These are phyloP conservation scores for human (Homo sapiens) DNA, from an alignment of 2,113 vertebrate genomes.

Conservation along the genomic window DNA sequence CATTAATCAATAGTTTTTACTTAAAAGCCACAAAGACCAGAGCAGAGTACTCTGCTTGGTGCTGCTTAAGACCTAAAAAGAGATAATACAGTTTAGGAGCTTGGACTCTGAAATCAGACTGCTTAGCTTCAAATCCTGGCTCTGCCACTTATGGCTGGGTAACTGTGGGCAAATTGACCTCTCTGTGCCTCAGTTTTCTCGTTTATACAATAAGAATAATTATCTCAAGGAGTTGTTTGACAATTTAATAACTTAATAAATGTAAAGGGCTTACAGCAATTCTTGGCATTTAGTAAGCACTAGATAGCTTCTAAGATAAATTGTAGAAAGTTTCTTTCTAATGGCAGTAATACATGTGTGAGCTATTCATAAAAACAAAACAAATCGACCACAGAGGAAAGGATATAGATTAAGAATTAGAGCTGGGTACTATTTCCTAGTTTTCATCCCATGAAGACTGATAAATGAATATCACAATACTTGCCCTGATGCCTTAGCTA, in stretches of 20 bases:
- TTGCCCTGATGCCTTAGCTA: not conserved
- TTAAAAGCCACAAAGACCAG: not conserved
- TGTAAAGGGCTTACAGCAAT: not conserved
- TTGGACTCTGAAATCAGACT: not conserved
- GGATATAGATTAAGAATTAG: not conserved
- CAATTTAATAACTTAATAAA: not conserved
- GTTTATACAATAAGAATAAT: not conserved
- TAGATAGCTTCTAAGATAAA: not conserved
- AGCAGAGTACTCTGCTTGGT: not conserved
- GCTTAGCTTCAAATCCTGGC: not conserved
- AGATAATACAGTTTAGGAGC: not conserved
- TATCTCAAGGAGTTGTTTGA: not conserved
- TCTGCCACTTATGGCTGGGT: not conserved
- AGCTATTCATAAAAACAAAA: conserved; percentile 9
- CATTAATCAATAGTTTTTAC: not conserved
- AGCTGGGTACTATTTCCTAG: not conserved
- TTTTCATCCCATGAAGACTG: not conserved
- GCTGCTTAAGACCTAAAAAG: not conserved
- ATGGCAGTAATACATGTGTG: not conserved
- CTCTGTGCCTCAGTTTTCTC: not conserved
- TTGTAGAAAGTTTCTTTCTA: conserved; percentile 9
- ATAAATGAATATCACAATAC: not conserved
- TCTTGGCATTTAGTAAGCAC: not conserved
- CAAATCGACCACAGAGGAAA: not conserved
- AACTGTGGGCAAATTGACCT: not conserved